Evolutionary conservation across 2,888 invertebrate species (phyloP), one percentile per base, ranked within the genome.

Genomic region (Agrotis exclamationis): DNA sequence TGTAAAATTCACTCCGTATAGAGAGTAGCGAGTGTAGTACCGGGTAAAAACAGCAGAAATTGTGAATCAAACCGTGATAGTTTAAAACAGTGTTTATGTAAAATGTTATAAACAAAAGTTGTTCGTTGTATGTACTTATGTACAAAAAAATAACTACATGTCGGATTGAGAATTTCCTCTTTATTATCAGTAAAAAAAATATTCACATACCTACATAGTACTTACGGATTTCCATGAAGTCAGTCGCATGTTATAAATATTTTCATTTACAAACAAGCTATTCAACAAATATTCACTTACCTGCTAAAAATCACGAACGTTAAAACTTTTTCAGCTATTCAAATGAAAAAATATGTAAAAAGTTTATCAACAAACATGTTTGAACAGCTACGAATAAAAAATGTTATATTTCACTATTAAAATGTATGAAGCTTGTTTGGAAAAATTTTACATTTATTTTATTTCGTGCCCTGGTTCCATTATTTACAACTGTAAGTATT

Each of bases 341-440:
- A 57, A 71, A 65, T 58, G n/a, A 18, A 47, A 73, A 79, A 67
- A 63, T 63, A 77, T 63, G 54, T 63, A 39, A 51, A 73, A 73
- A 79, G 63, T 73, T 73, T 48, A 63, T 58, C 22, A 22, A 44
- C 66, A 56, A 57, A 62, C 50, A 59, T 51, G 20, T 39, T 22
- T 51, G 5, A 24, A 45, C 9, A 47, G 44, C 63, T 18, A 44
- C 18, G 20, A 63, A 58, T 22, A 50, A 66, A 58, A 62, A 33
- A 28, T n/a, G 3, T n/a, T n/a, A 63, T 56, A 45, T 63, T 24
- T 16, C n/a, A 16, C 20, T 33, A 24, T 76, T 50, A 33, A 50
- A 50, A 74, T n/a, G 5, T 11, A 18, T 39, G 13, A 11, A 53
- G 11, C 9, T 62, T 48, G 22, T 64, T 47, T 64, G 50, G 14